phyloP scores from a whole-genome alignment of 2,888 invertebrate genomes.

The Drosophila trichaetosa region DNA sequence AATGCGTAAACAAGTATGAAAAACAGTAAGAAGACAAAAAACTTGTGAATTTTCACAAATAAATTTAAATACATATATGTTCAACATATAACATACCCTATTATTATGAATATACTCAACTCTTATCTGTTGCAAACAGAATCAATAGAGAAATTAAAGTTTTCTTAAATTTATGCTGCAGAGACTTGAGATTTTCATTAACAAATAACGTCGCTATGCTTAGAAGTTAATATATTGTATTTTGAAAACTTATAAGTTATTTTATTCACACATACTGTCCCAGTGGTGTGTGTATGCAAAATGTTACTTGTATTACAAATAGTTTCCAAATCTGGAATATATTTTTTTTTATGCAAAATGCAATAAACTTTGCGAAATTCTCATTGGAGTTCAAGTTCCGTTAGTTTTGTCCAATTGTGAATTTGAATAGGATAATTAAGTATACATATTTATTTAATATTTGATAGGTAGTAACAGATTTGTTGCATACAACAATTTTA shows the following conservation, averaged over 20 bases:
- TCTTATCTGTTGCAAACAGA: not conserved
- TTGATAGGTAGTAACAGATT: too few relatives aligned
- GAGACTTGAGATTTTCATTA: not conserved
- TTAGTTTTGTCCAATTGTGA: too few relatives aligned
- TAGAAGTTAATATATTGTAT: not conserved
- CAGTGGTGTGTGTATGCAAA: not conserved
- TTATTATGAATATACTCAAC: not conserved
- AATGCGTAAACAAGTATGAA: not conserved
- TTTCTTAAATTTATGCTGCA: not conserved
- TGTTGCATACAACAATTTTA: too few relatives aligned
- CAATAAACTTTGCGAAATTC: too few relatives aligned
- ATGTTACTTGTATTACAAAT: not conserved
- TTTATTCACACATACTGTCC: not conserved
- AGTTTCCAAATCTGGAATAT: not conserved
- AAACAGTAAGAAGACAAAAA: not conserved
- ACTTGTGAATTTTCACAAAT: not conserved
- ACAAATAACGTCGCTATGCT: not conserved
- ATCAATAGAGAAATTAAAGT: not conserved
- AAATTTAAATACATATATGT: not conserved
- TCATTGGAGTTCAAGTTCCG: too few relatives aligned
- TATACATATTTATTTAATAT: too few relatives aligned
- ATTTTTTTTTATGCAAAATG: not conserved
- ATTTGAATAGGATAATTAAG: too few relatives aligned
- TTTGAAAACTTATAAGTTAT: not conserved
- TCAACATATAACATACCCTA: not conserved